These are phyloP conservation scores for Triplophysa siluroides DNA, from an alignment of 2,113 vertebrate genomes.

Conservation along the genomic window DNA sequence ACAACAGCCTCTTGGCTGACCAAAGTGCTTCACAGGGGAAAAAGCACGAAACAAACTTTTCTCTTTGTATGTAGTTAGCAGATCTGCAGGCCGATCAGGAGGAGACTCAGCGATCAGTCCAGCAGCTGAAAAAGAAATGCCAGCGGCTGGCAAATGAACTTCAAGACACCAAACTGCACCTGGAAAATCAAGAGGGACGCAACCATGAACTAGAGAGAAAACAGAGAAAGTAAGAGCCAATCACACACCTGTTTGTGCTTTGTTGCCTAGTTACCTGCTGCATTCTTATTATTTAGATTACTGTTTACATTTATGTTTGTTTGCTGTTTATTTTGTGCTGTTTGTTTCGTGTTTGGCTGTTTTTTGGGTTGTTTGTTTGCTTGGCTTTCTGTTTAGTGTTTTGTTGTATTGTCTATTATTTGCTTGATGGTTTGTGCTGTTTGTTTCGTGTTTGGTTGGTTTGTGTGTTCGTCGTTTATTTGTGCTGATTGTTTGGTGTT, in stretches of 20 bases:
- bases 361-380: neutral
- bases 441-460: slow-evolving; percentile 1
- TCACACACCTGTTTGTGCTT: neutral
- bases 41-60: neutral
- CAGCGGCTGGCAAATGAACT: slow-evolving; percentile 88
- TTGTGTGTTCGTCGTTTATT: too few relatives aligned
- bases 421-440: neutral
- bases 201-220: slow-evolving; percentile 99
- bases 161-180: slow-evolving; percentile 95
- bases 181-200: slow-evolving; percentile 93
- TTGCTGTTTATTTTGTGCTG: neutral
- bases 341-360: neutral
- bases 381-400: neutral
- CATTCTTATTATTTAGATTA: neutral
- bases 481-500: too few relatives aligned
- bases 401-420: neutral
- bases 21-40: too few relatives aligned
- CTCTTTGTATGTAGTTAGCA: slow-evolving; percentile 71
- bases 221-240: slow-evolving; percentile 85
- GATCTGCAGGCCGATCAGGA: slow-evolving; percentile 92
- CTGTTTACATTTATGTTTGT: neutral
- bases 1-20: too few relatives aligned
- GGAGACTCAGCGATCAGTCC: slow-evolving; percentile 87
- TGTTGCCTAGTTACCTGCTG: neutral
- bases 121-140: slow-evolving; percentile 96